phyloP scores from a whole-genome alignment of 2,797 vertebrate genomes.

The Coluber constrictor region DNA sequence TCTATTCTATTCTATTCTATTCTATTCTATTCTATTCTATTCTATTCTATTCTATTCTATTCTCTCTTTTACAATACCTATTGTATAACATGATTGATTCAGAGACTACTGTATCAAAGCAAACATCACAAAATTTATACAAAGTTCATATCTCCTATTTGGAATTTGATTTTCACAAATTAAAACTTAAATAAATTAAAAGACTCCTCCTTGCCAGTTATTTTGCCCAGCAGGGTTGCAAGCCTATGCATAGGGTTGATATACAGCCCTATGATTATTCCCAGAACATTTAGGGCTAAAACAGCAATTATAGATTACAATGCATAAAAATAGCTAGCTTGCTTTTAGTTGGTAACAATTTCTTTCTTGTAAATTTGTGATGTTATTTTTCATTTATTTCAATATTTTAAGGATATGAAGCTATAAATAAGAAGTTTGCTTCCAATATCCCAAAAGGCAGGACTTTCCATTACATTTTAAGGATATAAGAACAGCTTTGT shows the following conservation, averaged over 20 bases:
- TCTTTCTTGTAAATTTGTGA: not conserved
- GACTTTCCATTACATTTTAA: not conserved
- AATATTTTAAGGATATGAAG: not conserved
- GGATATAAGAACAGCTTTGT: not conserved
- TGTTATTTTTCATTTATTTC: constrained; percentile 23
- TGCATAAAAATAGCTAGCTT: constrained; percentile 4
- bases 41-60: no score
- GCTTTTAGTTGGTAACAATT: not conserved
- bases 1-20: no score
- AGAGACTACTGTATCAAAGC: not conserved
- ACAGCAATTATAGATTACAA: constrained; percentile 34
- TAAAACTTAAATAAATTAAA: constrained; percentile 36
- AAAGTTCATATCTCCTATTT: not conserved
- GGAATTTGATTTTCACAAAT: constrained; percentile 21
- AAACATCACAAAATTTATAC: not conserved
- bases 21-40: no score
- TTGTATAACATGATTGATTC: not conserved
- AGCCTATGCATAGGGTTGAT: not conserved
- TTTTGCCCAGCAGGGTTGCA: constrained; percentile 18
- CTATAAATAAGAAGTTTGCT: not conserved
- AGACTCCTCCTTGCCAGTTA: constrained; percentile 2
- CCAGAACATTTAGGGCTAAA: constrained; percentile 12
- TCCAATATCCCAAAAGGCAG: not conserved
- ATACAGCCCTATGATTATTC: constrained; percentile 24
- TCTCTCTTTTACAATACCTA: not conserved